Base-by-base conservation (phyloP, 2,113 vertebrate genomes). In the Forbesichthys agassizii region DNA sequence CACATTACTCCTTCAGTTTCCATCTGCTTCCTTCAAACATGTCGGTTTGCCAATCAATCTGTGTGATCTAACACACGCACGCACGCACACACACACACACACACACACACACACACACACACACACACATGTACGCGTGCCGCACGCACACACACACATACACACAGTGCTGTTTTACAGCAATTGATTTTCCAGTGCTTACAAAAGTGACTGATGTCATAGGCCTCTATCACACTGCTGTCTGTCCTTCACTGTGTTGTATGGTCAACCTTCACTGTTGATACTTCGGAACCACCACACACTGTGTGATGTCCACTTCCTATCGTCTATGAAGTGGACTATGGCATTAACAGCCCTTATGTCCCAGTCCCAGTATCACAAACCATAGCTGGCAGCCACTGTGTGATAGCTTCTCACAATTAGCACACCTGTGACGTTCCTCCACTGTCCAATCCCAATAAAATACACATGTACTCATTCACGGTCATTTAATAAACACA, bases 171-270 rank as follows among this genome's bases (percentile, higher is more conserved):
- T 9, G 2, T 47, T n/a, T 67, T 27, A 51, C 18, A 64, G 58
- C 18, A 14, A 62, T 48, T 54, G 61, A 46, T 69, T 73, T 79
- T 71, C 56, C 60, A 33, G 55, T 56, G 60, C 63, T 81, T 81
- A 70, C 74, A 42, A 73, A 68, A 60, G 70, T 71, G 63, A 74
- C 61, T 51, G 14, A 64, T 84, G 75, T 81, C 78, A 73, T 84
- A 77, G 11, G 36, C 20, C 11, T 49, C 61, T 59, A 66, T 33
- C 73, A 64, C 68, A 69, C 55, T 10, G 52, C 65, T 64, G 63
- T 63, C 61, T 62, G 36, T 56, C 55, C 56, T 47, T 60, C 33
- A 6, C 42, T 58, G 46, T 56, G 58, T 58, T 47, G 53, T 65
- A 14, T 52, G 57, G 58, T 74, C 56, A 33, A 62, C 54, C 65